phyloP scores from a whole-genome alignment of 2,113 vertebrate species.

The Eubucco bourcierii region DNA sequence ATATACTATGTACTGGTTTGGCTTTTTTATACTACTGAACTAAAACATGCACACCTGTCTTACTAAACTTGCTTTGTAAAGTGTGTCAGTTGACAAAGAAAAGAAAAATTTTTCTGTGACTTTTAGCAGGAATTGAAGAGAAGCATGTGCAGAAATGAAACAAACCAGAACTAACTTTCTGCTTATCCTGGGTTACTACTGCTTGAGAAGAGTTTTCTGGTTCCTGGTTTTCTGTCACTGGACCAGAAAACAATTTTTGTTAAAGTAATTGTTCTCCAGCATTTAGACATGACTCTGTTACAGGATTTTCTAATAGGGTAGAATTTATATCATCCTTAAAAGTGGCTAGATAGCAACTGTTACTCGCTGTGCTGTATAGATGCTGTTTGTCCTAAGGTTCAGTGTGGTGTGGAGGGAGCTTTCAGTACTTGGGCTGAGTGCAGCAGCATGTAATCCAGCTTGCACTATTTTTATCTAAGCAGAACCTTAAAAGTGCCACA shows the following conservation, averaged over 20 bases:
- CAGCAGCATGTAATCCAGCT: not conserved
- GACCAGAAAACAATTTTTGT: not conserved
- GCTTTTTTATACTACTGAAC: not conserved
- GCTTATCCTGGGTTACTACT: not conserved
- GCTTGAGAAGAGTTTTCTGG: not conserved
- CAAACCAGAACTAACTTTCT: not conserved
- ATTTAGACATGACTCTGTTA: not conserved
- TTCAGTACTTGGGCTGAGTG: not conserved
- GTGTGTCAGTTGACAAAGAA: not conserved
- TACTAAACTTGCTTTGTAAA: not conserved
- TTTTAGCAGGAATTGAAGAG: not conserved
- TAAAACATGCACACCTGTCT: not conserved
- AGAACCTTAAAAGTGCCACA: not conserved
- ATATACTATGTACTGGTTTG: not conserved
- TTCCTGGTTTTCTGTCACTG: not conserved
- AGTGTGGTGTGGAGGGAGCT: not conserved
- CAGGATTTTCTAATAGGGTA: not conserved
- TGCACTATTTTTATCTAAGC: not conserved
- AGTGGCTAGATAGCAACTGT: not conserved
- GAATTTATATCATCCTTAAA: not conserved
- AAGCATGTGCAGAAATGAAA: not conserved
- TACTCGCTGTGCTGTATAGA: not conserved
- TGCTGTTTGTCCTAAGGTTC: not conserved
- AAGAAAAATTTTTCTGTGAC: rapidly evolving
- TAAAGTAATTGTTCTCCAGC: not conserved